Evolutionary conservation across 2,797 vertebrate species (phyloP).

Genomic region (Pipistrellus nathusii): DNA sequence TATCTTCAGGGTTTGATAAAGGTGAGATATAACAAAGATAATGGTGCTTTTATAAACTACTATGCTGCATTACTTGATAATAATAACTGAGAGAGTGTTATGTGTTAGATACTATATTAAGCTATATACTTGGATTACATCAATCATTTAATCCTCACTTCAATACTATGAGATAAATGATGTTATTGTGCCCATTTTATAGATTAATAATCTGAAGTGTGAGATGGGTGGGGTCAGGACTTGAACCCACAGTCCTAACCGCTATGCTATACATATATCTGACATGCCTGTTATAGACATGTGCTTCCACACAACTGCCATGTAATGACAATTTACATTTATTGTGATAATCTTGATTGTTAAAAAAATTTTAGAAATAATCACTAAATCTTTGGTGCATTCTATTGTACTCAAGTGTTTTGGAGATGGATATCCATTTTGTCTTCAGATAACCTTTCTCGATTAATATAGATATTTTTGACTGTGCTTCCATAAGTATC

Average conservation of each 20-base stretch:
- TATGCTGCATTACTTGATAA: not conserved
- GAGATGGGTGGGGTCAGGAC: not conserved
- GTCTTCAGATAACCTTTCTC: not conserved
- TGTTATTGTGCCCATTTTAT: not conserved
- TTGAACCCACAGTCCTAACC: not conserved
- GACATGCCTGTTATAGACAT: not conserved
- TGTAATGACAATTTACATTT: not conserved
- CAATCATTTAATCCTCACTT: not conserved
- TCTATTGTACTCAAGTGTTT: not conserved
- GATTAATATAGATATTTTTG: not conserved
- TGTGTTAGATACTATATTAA: not conserved
- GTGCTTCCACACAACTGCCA: not conserved
- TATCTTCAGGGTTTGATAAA: not conserved
- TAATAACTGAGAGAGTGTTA: not conserved
- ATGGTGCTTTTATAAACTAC: not conserved
- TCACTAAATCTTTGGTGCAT: not conserved
- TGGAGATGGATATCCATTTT: not conserved
- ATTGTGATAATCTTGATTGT: not conserved
- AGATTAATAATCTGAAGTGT: not conserved
- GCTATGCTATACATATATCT: not conserved
- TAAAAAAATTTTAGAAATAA: slow-evolving; percentile 26
- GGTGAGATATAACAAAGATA: not conserved
- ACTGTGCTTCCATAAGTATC: not conserved
- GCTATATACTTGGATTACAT: not conserved
- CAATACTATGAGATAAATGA: not conserved